These are phyloP conservation scores for Phrynocephalus versicolor DNA, from an alignment of 2,113 vertebrate genomes.

Conservation along the genomic window DNA sequence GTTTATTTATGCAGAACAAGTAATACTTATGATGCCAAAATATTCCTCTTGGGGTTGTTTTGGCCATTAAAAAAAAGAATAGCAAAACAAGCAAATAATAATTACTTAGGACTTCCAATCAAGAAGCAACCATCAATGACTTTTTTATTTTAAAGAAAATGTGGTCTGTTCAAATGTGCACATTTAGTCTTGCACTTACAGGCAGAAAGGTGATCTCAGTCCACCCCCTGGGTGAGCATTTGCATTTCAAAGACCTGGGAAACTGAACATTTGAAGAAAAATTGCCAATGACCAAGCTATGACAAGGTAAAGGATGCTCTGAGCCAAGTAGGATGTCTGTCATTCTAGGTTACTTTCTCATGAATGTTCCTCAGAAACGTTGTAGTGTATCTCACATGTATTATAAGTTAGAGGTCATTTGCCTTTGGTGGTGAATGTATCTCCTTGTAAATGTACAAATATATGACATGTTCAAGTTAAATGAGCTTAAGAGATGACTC, in stretches of 20 bases:
- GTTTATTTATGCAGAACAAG: too few relatives aligned
- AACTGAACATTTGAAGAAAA: not conserved
- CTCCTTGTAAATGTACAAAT: conserved; percentile 39
- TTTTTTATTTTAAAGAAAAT: too few relatives aligned
- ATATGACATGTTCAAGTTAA: conserved; percentile 26
- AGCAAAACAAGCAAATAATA: too few relatives aligned
- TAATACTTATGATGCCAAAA: too few relatives aligned
- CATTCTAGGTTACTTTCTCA: not conserved
- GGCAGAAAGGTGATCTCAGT: not conserved
- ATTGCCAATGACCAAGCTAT: not conserved
- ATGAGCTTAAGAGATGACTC: conserved; percentile 44
- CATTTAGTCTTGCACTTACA: not conserved
- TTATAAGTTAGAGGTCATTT: not conserved
- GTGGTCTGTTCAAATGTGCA: too few relatives aligned
- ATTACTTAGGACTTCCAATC: too few relatives aligned
- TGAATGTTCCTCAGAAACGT: not conserved
- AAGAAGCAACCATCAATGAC: too few relatives aligned
- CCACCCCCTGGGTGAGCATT: not conserved
- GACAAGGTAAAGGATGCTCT: not conserved
- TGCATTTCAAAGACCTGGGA: not conserved
- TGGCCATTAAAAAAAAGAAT: too few relatives aligned
- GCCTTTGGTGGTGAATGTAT: not conserved
- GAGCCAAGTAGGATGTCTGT: not conserved
- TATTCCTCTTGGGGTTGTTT: too few relatives aligned
- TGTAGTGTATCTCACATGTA: conserved; percentile 12